Evolutionary conservation across 2,888 invertebrate species (phyloP).

Genomic region (Lamproptera curius): DNA sequence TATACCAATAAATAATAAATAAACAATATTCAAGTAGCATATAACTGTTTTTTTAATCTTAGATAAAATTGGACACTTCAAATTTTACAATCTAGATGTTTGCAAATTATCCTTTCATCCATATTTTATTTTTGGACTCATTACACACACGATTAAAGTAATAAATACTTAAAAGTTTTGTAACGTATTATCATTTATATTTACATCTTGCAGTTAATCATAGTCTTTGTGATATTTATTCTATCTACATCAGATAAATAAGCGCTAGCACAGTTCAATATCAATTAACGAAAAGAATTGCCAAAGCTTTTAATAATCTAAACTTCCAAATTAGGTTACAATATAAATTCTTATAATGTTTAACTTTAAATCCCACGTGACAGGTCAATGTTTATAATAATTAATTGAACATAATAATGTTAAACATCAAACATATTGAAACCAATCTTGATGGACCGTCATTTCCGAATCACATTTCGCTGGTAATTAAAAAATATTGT

Average conservation of each 20-base stretch:
- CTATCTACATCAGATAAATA: neutral
- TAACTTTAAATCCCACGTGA: constrained; percentile 7
- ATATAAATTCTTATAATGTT: constrained; percentile 8
- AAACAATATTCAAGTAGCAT: too few relatives aligned
- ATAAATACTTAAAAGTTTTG: too few relatives aligned
- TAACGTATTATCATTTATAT: too few relatives aligned
- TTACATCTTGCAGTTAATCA: neutral
- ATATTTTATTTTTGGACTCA: too few relatives aligned
- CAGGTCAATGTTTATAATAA: constrained; percentile 19
- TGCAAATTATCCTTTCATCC: too few relatives aligned
- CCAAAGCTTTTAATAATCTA: neutral
- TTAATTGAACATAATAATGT: constrained; percentile 11
- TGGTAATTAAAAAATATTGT: constrained; percentile 13
- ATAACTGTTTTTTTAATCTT: too few relatives aligned
- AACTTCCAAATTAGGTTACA: constrained; percentile 5
- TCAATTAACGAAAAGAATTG: constrained; percentile 4
- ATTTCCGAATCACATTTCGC: constrained; percentile 20
- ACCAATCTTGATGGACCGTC: constrained; percentile 12
- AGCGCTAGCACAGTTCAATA: neutral
- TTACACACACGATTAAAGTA: too few relatives aligned
- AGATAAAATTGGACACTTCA: too few relatives aligned
- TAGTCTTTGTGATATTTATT: too few relatives aligned
- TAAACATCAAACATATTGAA: too few relatives aligned
- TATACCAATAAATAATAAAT: too few relatives aligned
- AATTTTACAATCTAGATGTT: too few relatives aligned